Base-by-base conservation (phyloP, 2,888 invertebrate genomes). In the Liopterus haemorrhoidalis region DNA sequence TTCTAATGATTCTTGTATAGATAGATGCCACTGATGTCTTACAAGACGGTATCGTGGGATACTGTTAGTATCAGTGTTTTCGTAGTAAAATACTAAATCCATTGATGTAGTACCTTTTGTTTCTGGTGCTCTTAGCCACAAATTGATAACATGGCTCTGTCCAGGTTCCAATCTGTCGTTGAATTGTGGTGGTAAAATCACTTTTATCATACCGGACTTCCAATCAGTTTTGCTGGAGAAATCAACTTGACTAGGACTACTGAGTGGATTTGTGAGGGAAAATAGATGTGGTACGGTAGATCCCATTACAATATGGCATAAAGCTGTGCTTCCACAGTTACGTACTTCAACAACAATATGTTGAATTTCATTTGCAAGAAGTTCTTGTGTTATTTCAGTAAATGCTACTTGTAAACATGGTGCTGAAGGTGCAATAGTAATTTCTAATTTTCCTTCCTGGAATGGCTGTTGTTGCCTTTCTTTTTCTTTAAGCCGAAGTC, bases 351-450 rank as follows among this genome's bases (percentile, higher is more conserved):
- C 72, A 38, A 76, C 74, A 9, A 86, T 69, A 39, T 72, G 74
- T 54, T 81, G 76, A 53, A 89, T 71, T 67, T 89, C 86, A 3
- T 87, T 85, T 57, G 82, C 79, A 38, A 88, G 67, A 62, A 86
- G 75, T 41, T 81, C 78, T 1, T 74, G 67, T 38, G 74, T 75
- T 28, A 82, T 74, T 61, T 82, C 80, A 18, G 77, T 75, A 60
- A 88, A 84, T 3, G 75, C 75, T 54, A 85, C 87, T 76, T 88
- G 83, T 58, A 94, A 70, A 58, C 85, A 82, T 0, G 94, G 91
- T 49, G 90, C 82, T 52, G 82, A 78, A 9, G 86, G 82, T 32
- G 85, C 78, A 38, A 94, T 76, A 50, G 76, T 77, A 43, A 92
- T 79, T 53, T 81, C 75, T 40, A 94, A 71, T 51, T 86, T 74